Base-by-base conservation (phyloP, 1,140 invertebrate genomes). In the Aphelenchoides avenae region DNA sequence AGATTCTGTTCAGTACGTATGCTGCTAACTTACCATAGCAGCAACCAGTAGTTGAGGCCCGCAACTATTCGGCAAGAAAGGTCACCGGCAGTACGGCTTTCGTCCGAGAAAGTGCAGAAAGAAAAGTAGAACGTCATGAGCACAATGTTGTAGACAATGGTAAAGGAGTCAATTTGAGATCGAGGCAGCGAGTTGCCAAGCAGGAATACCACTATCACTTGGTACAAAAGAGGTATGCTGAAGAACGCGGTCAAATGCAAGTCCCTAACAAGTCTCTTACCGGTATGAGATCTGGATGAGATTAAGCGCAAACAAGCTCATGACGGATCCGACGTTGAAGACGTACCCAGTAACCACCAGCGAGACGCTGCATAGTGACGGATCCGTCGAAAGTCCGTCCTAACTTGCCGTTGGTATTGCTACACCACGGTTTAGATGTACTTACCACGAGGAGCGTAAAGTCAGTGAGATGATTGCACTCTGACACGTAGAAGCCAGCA, bases 111-210 rank as follows among this genome's bases (percentile, higher is more conserved):
- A 6, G 33, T 46, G 5, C 26, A 47, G 24, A 54, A 54, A 29
- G 27, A 54, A 5, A 54, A 60, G 22, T 60, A 54, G 51, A 54
- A 54, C 7, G 58, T 15, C 43, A 50, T 54, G 11, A 54, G 51
- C 7, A 33, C 9, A 9, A 54, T 13, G 22, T 57, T 54, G 52
- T 54, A 54, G 13, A 33, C 7, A 30, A 37, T 9, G 7, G 44
- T 50, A 20, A 46, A 20, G 6, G 22, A 11, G 37, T 54, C 52
- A 6, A 54, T 31, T 50, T 54, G 7, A 7, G 31, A 54, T 6
- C 37, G 44, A n/a, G 26, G 15, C 9, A 54, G 31, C 9, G 51
- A 22, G 18, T 11, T 7, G 13, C 49, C 52, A 9, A 52, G 53
- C 15, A 20, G n/a, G 26, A 52, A 11, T 20, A 7, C 51, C n/a